phyloP scores from a whole-genome alignment of 2,797 vertebrate species.

The Meda fulgida region DNA sequence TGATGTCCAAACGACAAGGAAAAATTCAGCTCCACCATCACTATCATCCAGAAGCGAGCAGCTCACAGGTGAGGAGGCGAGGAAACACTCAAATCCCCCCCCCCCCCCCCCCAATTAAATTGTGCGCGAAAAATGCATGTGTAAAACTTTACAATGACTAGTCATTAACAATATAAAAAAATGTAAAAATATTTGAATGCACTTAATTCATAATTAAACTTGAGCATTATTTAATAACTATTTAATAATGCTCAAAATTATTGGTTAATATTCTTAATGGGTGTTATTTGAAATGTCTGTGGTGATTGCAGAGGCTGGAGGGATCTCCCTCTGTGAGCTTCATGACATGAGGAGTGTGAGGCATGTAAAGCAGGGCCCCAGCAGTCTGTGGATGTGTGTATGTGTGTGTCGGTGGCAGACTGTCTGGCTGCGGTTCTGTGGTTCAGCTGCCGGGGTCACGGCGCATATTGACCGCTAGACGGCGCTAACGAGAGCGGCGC shows the following conservation, averaged over 20 bases:
- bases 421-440: slow-evolving; percentile 50
- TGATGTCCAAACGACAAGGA: neutral
- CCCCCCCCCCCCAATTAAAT: too few relatives aligned
- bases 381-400: slow-evolving; percentile 25
- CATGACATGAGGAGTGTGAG: slow-evolving; percentile 42
- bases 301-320: slow-evolving; percentile 15
- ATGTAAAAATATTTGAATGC: neutral
- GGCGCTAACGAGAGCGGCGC: slow-evolving; percentile 70
- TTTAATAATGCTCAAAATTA: neutral
- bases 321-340: slow-evolving; percentile 48
- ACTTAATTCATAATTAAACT: neutral
- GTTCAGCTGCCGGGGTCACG: slow-evolving; percentile 35
- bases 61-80: neutral
- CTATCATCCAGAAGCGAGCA: neutral
- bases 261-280: slow-evolving; percentile 13
- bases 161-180: neutral
- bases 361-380: slow-evolving; percentile 47
- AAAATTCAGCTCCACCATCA: neutral
- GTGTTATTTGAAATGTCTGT: slow-evolving; percentile 20
- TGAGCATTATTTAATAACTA: neutral
- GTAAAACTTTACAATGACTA: neutral
- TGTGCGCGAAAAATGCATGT: neutral
- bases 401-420: slow-evolving; percentile 39
- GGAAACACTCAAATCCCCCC: neutral
- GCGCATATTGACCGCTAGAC: slow-evolving; percentile 74